These are phyloP conservation scores for Metallyticus violacea DNA, from an alignment of 2,888 invertebrate species.

Conservation along the genomic window DNA sequence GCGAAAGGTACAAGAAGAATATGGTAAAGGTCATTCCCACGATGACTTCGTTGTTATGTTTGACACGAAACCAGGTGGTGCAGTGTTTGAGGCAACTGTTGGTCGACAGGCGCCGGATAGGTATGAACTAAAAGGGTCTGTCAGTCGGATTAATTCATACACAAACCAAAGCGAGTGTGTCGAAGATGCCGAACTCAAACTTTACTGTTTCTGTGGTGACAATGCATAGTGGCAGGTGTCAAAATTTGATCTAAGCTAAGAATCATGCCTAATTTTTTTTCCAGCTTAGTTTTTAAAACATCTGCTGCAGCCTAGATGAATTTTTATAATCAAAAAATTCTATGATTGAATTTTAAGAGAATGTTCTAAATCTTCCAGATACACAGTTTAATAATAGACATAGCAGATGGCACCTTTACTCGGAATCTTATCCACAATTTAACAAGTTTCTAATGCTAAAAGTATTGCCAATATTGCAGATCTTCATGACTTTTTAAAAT, in stretches of 20 bases:
- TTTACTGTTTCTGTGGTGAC: constrained; percentile 68
- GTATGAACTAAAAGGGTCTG: constrained; percentile 34
- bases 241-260: background rate
- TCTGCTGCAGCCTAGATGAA: background rate
- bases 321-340: no score
- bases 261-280: background rate
- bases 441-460: no score
- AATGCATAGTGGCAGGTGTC: background rate
- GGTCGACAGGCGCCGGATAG: background rate
- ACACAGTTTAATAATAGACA: background rate
- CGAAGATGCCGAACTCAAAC: constrained; percentile 68
- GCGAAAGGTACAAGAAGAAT: background rate
- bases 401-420: background rate
- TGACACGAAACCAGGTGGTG: constrained; percentile 42
- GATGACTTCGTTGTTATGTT: constrained; percentile 39
- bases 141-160: constrained; percentile 76
- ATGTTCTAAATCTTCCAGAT: background rate
- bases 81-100: constrained; percentile 45
- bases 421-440: no score
- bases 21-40: background rate
- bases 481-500: no score
- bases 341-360: no score
- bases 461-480: no score
- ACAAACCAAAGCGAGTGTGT: constrained; percentile 78
- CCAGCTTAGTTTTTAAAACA: background rate